Evolutionary conservation across 2,113 vertebrate genomes (phyloP), one percentile per base, ranked within the genome.

Genomic region (Antigone vipio): DNA sequence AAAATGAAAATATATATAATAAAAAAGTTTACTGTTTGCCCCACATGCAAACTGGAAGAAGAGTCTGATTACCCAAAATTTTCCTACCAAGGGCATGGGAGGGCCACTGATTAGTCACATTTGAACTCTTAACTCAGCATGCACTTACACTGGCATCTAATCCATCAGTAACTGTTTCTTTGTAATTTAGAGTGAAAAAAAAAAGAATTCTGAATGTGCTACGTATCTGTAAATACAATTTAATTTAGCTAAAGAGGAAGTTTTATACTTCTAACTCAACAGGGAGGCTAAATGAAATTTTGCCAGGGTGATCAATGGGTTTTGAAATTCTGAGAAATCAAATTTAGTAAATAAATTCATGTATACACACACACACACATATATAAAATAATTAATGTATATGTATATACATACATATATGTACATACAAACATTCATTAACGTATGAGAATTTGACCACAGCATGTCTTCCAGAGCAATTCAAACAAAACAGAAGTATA

Each of bases 151-250:
- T 40, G 24, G 12, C 21, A 91, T 66, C 16, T 12, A 81, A n/a
- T 29, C 45, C 35, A 68, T 38, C 35, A 1, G 1, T 58, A 75
- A 81, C n/a, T 29, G 19, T 49, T 78, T 56, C 40, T 56, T 75
- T 68, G 20, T 60, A 76, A 85, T 42, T 52, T 8, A 82, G 10
- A 52, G 22, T 30, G 66, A 63, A 79, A 74, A 74, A 40, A 11
- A 0, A 0, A 2, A 0, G 11, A 91, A 58, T 19, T 63, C 29
- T n/a, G 44, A 84, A 80, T 19, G 42, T 40, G 32, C 17, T 64
- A 21, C 8, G 7, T 23, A 58, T n/a, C 30, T 62, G 73, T 45
- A 38, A 32, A 92, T 68, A 30, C 15, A 52, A 53, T 73, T 60
- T 35, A n/a, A 75, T 78, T 47, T 52, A 59, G 23, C 21, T 72